These are phyloP conservation scores for Ochropleura leucogaster DNA, from an alignment of 2,888 invertebrate genomes.

Conservation along the genomic window DNA sequence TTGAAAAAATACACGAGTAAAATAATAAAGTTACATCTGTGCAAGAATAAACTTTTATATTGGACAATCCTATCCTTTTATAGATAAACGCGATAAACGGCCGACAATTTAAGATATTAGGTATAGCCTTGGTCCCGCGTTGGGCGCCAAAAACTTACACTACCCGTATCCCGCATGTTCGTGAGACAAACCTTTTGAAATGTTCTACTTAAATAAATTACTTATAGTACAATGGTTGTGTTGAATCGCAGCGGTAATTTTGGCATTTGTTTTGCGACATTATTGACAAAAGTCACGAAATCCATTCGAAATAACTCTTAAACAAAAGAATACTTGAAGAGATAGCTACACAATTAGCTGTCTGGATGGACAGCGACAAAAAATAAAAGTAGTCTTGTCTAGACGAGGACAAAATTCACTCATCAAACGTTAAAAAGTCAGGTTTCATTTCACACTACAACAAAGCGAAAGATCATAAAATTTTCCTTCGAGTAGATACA, in stretches of 20 bases:
- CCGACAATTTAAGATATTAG: slow-evolving; percentile 49
- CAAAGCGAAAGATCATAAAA: slow-evolving; percentile 54
- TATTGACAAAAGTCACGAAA: slow-evolving; percentile 35
- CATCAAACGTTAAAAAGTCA: slow-evolving; percentile 3
- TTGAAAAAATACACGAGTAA: not conserved
- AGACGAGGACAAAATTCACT: slow-evolving; percentile 10
- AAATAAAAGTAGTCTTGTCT: slow-evolving; percentile 15
- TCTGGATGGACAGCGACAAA: not conserved
- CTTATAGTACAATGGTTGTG: slow-evolving; percentile 29
- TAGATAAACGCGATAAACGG: slow-evolving; percentile 25
- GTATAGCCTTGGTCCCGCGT: slow-evolving; percentile 52
- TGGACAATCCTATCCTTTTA: not conserved
- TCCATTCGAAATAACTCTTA: slow-evolving; percentile 16
- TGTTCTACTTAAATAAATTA: slow-evolving; percentile 20
- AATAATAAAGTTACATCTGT: not conserved
- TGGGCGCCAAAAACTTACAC: slow-evolving; percentile 65
- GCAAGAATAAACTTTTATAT: slow-evolving; percentile 2
- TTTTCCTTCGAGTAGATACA: slow-evolving; percentile 55
- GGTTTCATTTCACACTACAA: slow-evolving; percentile 33
- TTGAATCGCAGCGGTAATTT: slow-evolving; percentile 30
- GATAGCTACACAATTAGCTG: slow-evolving; percentile 18
- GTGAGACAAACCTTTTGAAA: slow-evolving; percentile 26
- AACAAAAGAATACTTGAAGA: not conserved
- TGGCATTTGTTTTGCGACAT: slow-evolving; percentile 25
- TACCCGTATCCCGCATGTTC: slow-evolving; percentile 9